Base-by-base conservation (phyloP, 2,888 invertebrate species). In the Drosophila neotestacea region DNA sequence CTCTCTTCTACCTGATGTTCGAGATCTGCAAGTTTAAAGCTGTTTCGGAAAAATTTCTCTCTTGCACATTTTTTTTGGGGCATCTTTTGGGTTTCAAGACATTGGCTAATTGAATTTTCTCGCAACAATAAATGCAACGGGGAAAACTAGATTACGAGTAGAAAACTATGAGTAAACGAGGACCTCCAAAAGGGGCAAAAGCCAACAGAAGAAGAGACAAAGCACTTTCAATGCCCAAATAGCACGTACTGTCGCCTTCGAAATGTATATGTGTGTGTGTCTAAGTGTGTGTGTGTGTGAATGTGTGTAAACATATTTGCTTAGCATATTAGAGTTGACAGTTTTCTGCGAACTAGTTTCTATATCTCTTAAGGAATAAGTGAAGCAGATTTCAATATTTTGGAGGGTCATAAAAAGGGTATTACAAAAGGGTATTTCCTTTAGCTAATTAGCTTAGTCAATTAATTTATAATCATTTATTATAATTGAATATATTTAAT, bases 71-170 rank as follows among this genome's bases (percentile, higher is more conserved):
- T 39, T n/a, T 27, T 28, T 28, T 38, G n/a, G 11, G 41, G 47
- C 54, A 30, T 48, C 50, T 13, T 46, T 44, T 41, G n/a, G 50
- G 47, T 51, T 83, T 73, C 46, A 83, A 84, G 82, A 83, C 85
- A 68, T 67, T 63, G 67, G 50, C 76, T 83, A 87, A 83, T 87
- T 83, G 79, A 87, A 83, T 87, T 85, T 69, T 34, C 28, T 42
- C 47, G 63, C 47, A 60, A 67, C 56, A 73, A 68, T 74, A 34
- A 74, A 51, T 75, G 71, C 62, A 71, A 46, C 58, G 51, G 42
- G 61, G 63, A 77, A 87, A 87, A 82, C 82, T 73, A 69, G 85
- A 77, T 82, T 82, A 75, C 55, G 44, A 62, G 64, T 11, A 6
- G 34, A 22, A 27, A 50, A 27, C 34, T 22, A 48, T n/a, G 79